These are phyloP conservation scores for Amphipoea lucens DNA, from an alignment of 2,888 invertebrate species.

Conservation along the genomic window DNA sequence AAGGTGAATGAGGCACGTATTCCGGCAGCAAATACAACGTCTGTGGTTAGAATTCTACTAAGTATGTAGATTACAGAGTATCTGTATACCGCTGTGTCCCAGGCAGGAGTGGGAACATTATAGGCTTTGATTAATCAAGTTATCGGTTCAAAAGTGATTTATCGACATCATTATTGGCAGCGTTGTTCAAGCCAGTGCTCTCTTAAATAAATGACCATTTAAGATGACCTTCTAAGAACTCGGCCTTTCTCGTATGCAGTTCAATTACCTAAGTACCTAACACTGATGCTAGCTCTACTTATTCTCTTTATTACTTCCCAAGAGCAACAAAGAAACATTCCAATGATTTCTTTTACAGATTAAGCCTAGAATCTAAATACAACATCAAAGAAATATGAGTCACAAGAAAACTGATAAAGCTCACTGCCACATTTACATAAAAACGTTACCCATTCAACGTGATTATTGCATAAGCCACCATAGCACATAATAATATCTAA, in stretches of 20 bases:
- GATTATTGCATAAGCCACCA: conserved; percentile 44
- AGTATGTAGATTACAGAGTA: background rate
- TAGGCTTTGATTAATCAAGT: too few species aligned
- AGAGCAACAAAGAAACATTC: background rate
- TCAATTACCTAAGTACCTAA: background rate
- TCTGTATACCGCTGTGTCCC: too few species aligned
- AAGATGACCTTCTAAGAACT: background rate
- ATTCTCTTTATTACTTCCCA: background rate
- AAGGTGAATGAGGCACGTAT: background rate
- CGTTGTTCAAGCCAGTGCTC: too few species aligned
- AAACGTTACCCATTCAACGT: conserved; percentile 38
- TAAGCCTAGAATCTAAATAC: conserved; percentile 7
- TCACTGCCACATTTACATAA: conserved; percentile 24
- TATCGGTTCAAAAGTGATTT: too few species aligned
- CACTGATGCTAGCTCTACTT: background rate
- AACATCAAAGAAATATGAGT: conserved; percentile 16
- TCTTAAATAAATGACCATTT: background rate
- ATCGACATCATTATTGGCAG: too few species aligned
- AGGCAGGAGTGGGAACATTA: too few species aligned
- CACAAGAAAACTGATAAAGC: conserved; percentile 18
- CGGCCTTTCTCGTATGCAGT: background rate
- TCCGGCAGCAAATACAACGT: background rate
- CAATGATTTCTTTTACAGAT: conserved; percentile 12
- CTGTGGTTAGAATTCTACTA: background rate
- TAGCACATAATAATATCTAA: background rate